These are phyloP conservation scores for Tenualosa thibaudeaui DNA, from an alignment of 2,797 vertebrate genomes.

Conservation along the genomic window DNA sequence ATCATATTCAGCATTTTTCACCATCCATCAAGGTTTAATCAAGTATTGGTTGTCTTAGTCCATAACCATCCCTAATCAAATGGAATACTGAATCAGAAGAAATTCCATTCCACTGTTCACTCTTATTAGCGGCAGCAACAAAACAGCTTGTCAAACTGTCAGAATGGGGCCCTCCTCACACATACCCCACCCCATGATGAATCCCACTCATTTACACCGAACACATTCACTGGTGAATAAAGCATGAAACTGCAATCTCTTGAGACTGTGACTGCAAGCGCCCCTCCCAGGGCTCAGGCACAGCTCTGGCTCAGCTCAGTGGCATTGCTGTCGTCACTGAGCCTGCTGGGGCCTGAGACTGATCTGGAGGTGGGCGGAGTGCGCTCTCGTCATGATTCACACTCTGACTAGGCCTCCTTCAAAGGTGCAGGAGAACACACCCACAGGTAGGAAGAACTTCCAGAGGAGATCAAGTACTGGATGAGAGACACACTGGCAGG, in stretches of 20 bases:
- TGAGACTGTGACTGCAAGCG: not conserved
- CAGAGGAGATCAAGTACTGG: not conserved
- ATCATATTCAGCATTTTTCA: constrained; percentile 11
- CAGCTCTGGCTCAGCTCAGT: not conserved
- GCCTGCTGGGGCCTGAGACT: not conserved
- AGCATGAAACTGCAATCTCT: constrained; percentile 34
- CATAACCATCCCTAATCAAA: constrained; percentile 23
- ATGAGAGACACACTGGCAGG: not conserved
- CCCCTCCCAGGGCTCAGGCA: not conserved
- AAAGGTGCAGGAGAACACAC: not conserved
- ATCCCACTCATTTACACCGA: constrained; percentile 35
- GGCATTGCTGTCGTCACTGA: not conserved
- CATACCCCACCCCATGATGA: constrained; percentile 17
- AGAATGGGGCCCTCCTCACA: not conserved
- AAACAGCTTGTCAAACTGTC: constrained; percentile 28
- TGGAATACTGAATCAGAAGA: constrained; percentile 31
- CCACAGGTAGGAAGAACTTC: not conserved
- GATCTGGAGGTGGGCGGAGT: not conserved
- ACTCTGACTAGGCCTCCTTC: not conserved
- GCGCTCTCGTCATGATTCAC: not conserved
- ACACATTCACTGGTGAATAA: constrained; percentile 39
- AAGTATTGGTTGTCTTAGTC: constrained; percentile 6
- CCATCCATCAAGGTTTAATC: constrained; percentile 9
- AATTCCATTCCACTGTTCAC: not conserved
- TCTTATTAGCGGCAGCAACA: constrained; percentile 1